Evolutionary conservation across 64 coral and sea anemone genomes (phyloP), one percentile per base, ranked within the genome.

Genomic region (Montipora foliosa): DNA sequence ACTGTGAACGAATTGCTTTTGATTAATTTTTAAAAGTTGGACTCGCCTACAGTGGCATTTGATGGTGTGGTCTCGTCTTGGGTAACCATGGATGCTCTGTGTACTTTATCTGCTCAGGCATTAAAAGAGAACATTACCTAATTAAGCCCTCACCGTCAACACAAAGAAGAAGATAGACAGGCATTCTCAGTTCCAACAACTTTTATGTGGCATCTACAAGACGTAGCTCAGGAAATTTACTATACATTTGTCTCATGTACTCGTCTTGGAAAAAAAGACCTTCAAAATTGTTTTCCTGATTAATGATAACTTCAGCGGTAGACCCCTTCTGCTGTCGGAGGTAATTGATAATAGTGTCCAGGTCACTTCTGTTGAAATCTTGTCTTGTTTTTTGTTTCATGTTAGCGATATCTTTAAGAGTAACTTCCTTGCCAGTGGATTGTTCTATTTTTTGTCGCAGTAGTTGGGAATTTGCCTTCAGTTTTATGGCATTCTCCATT

Each of bases 121-220:
- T 29, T 29, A 29, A 29, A 29, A 29, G 29, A 29, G 29, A 29
- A 29, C 29, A 29, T 29, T 29, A 29, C 29, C 29, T 29, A 29
- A 29, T 91, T 11, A 44, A 20, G 9, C 79, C 79, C 67, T 91
- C 62, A 24, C 79, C 90, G 49, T 74, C 90, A 44, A 82, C 66
- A 20, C 60, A 7, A 44, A 91, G 49, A 37, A 91, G 90, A 51
- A 91, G 55, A 14, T 82, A 91, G 5, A 91, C 64, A 51, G 89
- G 79, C 79, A 83, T 53, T 73, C 67, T 60, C 44, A 71, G 22
- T 6, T 91, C 90, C 13, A 68, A 62, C 47, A 91, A 69, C 15
- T 91, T 83, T 62, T 91, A 73, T 3, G 90, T 83, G 44, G 90
- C 61, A 91, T 91, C 90, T 24, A 83, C 90, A 19, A 91, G 45